Conservation (phyloP, 2,797 vertebrate species). For the Phylloscopus collybita region DNA sequence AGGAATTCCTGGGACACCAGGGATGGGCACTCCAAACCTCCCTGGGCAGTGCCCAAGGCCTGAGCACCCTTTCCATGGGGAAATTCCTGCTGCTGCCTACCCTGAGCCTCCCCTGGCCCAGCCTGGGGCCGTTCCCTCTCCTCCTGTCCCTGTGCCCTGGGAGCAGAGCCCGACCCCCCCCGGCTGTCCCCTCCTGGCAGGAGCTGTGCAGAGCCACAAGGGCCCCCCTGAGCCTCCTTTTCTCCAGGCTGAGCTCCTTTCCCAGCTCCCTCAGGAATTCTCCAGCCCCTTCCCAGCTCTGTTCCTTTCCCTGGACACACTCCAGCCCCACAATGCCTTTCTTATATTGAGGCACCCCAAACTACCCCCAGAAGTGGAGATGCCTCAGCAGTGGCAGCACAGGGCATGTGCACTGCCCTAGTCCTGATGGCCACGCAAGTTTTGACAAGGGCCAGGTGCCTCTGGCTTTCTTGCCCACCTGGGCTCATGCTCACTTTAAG, state of each 20-base stretch:
- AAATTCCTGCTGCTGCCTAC: background rate
- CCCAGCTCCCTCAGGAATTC: background rate
- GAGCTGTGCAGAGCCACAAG: background rate
- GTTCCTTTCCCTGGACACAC: background rate
- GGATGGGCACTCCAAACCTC: background rate
- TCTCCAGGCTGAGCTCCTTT: background rate
- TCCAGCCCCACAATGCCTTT: background rate
- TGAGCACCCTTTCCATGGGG: background rate
- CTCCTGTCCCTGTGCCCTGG: background rate
- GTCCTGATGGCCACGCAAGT: background rate
- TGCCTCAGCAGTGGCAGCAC: background rate
- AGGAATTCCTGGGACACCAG: background rate
- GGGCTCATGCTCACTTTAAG: background rate
- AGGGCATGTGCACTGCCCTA: background rate
- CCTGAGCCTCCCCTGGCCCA: background rate
- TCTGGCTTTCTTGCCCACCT: background rate
- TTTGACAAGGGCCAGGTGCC: background rate
- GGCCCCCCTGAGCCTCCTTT: background rate
- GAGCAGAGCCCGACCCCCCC: background rate
- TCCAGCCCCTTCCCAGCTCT: background rate
- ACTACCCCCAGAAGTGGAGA: background rate
- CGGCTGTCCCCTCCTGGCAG: background rate
- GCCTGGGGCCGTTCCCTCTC: background rate
- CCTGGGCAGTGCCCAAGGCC: rapidly evolving
- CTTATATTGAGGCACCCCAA: background rate